These are phyloP conservation scores for Gymnocheta viridis DNA, from an alignment of 2,888 invertebrate genomes.

Conservation along the genomic window DNA sequence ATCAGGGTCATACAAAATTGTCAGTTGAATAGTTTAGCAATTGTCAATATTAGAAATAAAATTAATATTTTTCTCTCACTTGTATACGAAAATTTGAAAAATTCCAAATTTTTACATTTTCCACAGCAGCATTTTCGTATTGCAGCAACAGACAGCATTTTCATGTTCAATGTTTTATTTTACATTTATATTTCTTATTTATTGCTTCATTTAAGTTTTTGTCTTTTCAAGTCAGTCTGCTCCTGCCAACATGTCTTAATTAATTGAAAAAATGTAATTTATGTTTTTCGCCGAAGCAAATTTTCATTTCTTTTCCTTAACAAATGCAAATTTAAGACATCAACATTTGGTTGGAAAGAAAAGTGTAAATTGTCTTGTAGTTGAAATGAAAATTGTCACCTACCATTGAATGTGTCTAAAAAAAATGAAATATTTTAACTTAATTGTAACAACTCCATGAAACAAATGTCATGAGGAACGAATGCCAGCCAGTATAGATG, in stretches of 20 bases:
- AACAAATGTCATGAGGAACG: constrained; percentile 35
- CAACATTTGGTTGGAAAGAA: constrained; percentile 31
- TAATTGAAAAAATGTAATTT: constrained; percentile 61
- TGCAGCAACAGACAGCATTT: not conserved
- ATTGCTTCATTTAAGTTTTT: constrained; percentile 47
- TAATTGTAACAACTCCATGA: constrained; percentile 66
- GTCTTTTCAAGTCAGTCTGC: constrained; percentile 37
- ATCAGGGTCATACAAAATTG: constrained; percentile 40
- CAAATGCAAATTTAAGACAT: constrained; percentile 55
- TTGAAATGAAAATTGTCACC: constrained; percentile 68
- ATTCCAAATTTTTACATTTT: not conserved
- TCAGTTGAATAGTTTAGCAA: not conserved
- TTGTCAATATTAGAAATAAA: not conserved
- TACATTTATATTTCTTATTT: constrained; percentile 44
- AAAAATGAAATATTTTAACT: constrained; percentile 68
- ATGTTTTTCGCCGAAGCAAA: constrained; percentile 36
- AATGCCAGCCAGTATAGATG: not conserved
- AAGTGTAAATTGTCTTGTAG: constrained; percentile 65
- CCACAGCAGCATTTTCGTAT: not conserved
- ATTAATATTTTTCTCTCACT: not conserved
- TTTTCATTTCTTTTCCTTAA: constrained; percentile 33
- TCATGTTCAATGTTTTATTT: constrained; percentile 35
- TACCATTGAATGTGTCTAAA: constrained; percentile 63
- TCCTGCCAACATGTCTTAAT: constrained; percentile 63
- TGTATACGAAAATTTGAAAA: not conserved